These are phyloP conservation scores for Eurytoma californica DNA, from an alignment of 2,888 invertebrate genomes.

Conservation along the genomic window DNA sequence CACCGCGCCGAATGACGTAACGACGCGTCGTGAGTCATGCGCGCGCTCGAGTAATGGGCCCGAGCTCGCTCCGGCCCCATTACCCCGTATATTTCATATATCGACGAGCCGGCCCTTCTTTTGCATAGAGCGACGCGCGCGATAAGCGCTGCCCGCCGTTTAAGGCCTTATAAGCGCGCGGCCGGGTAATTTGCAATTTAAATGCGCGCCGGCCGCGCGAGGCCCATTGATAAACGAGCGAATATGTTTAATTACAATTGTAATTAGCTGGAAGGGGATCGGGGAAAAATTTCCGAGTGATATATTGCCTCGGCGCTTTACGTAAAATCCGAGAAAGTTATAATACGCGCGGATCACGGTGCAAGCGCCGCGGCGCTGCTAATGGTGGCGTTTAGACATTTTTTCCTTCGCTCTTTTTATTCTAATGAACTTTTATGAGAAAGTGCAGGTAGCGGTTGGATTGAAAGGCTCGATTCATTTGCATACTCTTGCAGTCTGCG, in stretches of 20 bases:
- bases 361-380: neutral
- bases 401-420: neutral
- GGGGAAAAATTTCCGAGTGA: slow-evolving; percentile 23
- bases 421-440: neutral
- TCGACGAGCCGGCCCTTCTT: no score
- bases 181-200: slow-evolving; percentile 46
- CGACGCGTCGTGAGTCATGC: no score
- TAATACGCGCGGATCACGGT: neutral
- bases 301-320: slow-evolving; percentile 27
- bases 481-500: no score
- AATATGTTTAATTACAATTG: slow-evolving; percentile 51
- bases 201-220: slow-evolving; percentile 21
- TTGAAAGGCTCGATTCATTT: neutral
- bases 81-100: no score
- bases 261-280: slow-evolving; percentile 39
- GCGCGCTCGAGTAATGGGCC: slow-evolving; percentile 53
- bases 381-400: neutral
- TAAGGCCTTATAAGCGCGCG: neutral
- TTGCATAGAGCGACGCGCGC: slow-evolving; percentile 52
- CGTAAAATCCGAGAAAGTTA: slow-evolving; percentile 33
- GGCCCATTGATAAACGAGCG: slow-evolving; percentile 46
- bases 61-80: no score
- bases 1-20: slow-evolving; percentile 10
- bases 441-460: neutral
- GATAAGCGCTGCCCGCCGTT: slow-evolving; percentile 26